Evolutionary conservation across 2,888 invertebrate species (phyloP).

Genomic region (Strigamia crassipes): DNA sequence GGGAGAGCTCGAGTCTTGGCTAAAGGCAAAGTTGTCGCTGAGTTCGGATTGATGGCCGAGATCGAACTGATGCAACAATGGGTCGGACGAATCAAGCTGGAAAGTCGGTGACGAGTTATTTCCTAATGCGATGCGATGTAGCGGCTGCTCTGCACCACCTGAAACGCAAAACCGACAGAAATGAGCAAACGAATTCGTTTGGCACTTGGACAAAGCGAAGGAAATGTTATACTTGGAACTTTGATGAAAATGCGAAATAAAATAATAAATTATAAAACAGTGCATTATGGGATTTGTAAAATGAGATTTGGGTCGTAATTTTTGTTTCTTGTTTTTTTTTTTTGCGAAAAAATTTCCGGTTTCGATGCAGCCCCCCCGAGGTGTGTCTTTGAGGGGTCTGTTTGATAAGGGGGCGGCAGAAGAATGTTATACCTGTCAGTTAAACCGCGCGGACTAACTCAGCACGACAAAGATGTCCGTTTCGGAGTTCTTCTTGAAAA

Average conservation of each 20-base stretch:
- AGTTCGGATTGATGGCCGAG: slow-evolving; percentile 43
- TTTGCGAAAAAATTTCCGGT: background rate
- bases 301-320: background rate
- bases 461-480: slow-evolving; percentile 21
- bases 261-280: background rate
- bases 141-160: slow-evolving; percentile 2
- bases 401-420: slow-evolving; percentile 5
- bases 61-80: slow-evolving; percentile 29
- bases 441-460: background rate
- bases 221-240: too few species aligned
- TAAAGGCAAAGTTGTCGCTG: slow-evolving; percentile 28
- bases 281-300: background rate
- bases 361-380: background rate
- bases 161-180: background rate
- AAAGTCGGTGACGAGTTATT: background rate
- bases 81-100: slow-evolving; percentile 18
- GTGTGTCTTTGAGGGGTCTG: slow-evolving; percentile 11
- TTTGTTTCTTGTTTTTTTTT: background rate
- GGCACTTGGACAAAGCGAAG: too few species aligned
- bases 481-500: background rate
- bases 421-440: slow-evolving; percentile 6
- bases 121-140: background rate
- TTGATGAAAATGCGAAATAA: background rate
- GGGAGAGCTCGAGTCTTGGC: slow-evolving; percentile 45
- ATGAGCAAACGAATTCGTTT: background rate